Conservation (phyloP, 2,797 vertebrate species). For the Merluccius polli region DNA sequence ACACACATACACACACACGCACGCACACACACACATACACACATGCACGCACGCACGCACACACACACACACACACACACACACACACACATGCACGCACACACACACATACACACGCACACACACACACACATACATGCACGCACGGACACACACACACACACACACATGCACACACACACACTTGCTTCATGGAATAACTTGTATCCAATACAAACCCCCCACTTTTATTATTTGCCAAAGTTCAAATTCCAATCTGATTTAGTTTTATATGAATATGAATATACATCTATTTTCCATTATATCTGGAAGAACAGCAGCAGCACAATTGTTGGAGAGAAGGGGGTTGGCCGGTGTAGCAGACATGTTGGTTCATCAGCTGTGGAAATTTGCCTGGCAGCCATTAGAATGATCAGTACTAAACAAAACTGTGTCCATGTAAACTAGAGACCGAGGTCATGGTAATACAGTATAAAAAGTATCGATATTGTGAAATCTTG, state of each 20-base stretch:
- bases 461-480: background rate
- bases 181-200: background rate
- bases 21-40: background rate
- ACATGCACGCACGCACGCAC: conserved; percentile 1
- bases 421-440: background rate
- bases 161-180: background rate
- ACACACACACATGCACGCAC: conserved; percentile 4
- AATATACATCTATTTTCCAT: background rate
- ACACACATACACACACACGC: conserved; percentile 4
- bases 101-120: background rate
- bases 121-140: conserved; percentile 9
- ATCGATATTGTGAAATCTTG: background rate
- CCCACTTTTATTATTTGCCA: background rate
- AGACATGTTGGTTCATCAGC: background rate
- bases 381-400: background rate
- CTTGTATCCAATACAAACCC: background rate
- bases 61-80: conserved; percentile 6
- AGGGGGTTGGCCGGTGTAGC: background rate
- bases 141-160: conserved; percentile 6
- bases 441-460: background rate
- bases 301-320: background rate
- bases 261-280: background rate
- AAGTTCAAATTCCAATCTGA: background rate
- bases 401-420: background rate
- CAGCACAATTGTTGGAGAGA: background rate